These are phyloP conservation scores for Folsomia manolachei DNA, from an alignment of 2,888 invertebrate species.

Conservation along the genomic window DNA sequence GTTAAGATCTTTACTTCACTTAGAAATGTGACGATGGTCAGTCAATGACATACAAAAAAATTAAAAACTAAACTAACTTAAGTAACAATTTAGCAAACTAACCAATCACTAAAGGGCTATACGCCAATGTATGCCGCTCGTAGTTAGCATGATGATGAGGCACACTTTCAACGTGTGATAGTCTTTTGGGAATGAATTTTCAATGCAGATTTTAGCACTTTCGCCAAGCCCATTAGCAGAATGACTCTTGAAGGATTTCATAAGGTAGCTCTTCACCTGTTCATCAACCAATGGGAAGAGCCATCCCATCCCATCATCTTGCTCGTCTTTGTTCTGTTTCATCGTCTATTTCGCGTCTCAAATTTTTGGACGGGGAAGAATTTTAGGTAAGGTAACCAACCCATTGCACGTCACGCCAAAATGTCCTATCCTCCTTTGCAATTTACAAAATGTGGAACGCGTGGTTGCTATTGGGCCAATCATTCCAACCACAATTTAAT, in stretches of 20 bases:
- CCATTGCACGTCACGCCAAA: too few species aligned
- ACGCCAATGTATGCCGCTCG: neutral
- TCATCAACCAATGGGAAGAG: slow-evolving; percentile 7
- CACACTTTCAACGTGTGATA: slow-evolving; percentile 16
- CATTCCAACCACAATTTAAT: too few species aligned
- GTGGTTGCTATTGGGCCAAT: too few species aligned
- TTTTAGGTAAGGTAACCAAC: neutral
- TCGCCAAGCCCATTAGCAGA: slow-evolving; percentile 23
- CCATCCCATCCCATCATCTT: too few species aligned
- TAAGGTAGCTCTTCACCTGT: neutral
- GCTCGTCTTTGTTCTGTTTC: slow-evolving; percentile 11
- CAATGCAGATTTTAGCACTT: slow-evolving; percentile 22
- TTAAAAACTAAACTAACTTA: neutral
- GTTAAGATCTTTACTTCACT: too few species aligned
- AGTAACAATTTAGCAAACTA: too few species aligned
- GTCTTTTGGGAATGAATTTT: slow-evolving; percentile 6
- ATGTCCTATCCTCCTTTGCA: too few species aligned
- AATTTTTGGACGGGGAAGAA: neutral
- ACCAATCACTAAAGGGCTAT: too few species aligned
- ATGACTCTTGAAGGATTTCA: slow-evolving; percentile 11
- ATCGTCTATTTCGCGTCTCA: neutral
- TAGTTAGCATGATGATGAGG: slow-evolving; percentile 11
- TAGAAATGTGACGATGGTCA: neutral
- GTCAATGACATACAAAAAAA: neutral
- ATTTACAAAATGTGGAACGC: too few species aligned